phyloP scores from a whole-genome alignment of 2,113 vertebrate species.

The Lipophrys pholis region DNA sequence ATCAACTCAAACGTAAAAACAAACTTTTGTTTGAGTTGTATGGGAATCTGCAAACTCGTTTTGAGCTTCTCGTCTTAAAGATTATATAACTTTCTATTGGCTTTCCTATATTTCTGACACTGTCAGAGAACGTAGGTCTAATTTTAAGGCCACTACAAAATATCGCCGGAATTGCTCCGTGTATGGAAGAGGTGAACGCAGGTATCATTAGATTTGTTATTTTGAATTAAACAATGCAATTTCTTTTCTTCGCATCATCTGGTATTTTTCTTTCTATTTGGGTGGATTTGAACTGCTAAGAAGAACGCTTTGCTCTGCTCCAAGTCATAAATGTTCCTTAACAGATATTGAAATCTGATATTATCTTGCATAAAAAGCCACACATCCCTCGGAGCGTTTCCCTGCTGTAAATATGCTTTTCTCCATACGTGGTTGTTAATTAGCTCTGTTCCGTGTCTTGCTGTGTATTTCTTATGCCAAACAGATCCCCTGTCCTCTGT shows the following conservation, averaged over 20 bases:
- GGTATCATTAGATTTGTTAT: neutral
- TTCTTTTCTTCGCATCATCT: neutral
- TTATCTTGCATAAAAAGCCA: conserved; percentile 30
- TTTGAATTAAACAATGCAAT: neutral
- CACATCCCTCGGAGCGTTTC: conserved; percentile 27
- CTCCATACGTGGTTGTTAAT: conserved; percentile 67
- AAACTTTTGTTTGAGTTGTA: too few species aligned
- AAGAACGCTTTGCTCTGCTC: conserved; percentile 11
- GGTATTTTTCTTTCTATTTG: neutral
- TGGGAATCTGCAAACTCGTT: too few species aligned
- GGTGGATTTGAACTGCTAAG: conserved; percentile 13
- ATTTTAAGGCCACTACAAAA: too few species aligned
- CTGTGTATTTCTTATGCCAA: conserved; percentile 53
- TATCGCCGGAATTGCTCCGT: too few species aligned
- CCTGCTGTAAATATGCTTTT: conserved; percentile 52
- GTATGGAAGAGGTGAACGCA: neutral
- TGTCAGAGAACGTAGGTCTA: too few species aligned
- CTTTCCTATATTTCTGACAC: too few species aligned
- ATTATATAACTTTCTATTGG: too few species aligned
- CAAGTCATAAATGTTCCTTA: conserved; percentile 6
- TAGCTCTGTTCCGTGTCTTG: conserved; percentile 60
- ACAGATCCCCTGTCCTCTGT: conserved; percentile 52
- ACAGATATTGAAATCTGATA: conserved; percentile 8
- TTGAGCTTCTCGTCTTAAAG: too few species aligned
- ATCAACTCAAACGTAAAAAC: too few species aligned